Base-by-base conservation (phyloP, 1,140 invertebrate genomes). In the Lepidurus arcticus region DNA sequence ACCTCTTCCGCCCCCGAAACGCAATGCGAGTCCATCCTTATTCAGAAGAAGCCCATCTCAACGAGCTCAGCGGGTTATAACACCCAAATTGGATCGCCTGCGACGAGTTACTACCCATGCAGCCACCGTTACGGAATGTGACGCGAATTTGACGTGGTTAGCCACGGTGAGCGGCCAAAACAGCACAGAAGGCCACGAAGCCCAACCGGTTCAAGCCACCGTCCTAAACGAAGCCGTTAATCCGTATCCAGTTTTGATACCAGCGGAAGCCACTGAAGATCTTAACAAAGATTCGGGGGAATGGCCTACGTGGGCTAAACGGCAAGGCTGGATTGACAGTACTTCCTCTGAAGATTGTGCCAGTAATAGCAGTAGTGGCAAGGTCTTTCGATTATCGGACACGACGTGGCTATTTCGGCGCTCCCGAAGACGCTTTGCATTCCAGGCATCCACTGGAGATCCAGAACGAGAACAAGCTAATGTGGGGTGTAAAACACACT, bases 281-380 rank as follows among this genome's bases (percentile, higher is more conserved):
- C 16, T 7, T 7, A 65, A 13, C 6, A 13, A 13, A 65, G 13
- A 21, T 65, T 65, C 53, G 53, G 53, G 21, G 2, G 53, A 78
- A 47, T 78, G 78, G 78, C 78, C 78, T 8, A 78, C 78, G 26
- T 78, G 78, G 78, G 78, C 78, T 11, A 78, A 78, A 78, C 78
- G 78, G 10, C 65, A 74, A 47, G 78, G 78, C 43, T 78, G 78
- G 78, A 74, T 78, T 42, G 78, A 73, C 24, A 45, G 75, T 24
- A 34, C 53, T 26, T n/a, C 73, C 45, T 44, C 73, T 21, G 65
- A 73, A 9, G 44, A 42, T 26, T 43, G 73, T 4, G 73, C 78
- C 16, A 74, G 53, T n/a, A 73, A 78, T 74, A 47, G 42, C 73
- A 73, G 78, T 21, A 78, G 78, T 47, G 78, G 78, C 24, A 43